Evolutionary conservation across 2,888 invertebrate genomes (phyloP).

Genomic region (Platycheirus rosarum): DNA sequence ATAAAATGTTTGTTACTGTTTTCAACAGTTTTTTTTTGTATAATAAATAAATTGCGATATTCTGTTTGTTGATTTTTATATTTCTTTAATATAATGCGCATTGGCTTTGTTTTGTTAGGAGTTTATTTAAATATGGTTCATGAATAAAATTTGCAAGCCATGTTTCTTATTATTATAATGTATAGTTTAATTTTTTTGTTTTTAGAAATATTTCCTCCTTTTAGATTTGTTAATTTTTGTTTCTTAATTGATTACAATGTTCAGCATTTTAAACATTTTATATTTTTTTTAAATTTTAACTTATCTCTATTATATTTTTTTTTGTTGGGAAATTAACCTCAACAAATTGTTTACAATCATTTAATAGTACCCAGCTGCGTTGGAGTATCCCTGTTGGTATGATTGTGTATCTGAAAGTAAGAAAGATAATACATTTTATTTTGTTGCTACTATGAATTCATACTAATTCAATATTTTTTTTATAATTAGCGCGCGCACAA

Average conservation of each 20-base stretch:
- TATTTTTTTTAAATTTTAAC: not conserved
- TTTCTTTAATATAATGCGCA: conserved; percentile 34
- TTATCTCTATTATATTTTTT: conserved; percentile 4
- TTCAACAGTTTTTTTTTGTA: conserved; percentile 43
- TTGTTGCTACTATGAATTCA: too few species aligned
- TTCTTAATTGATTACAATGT: too few species aligned
- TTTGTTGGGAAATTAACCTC: conserved; percentile 1
- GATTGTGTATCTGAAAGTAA: conserved; percentile 80
- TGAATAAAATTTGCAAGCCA: conserved; percentile 34
- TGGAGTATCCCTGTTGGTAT: conserved; percentile 82
- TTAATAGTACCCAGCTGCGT: conserved; percentile 82
- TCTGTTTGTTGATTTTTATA: conserved; percentile 50
- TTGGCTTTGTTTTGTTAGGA: conserved; percentile 15
- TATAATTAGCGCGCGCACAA: too few species aligned
- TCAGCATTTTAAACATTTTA: too few species aligned
- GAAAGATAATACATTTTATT: conserved; percentile 20
- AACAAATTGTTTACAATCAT: conserved; percentile 21
- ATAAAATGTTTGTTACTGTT: conserved; percentile 50
- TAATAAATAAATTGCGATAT: conserved; percentile 56
- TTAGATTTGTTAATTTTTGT: too few species aligned
- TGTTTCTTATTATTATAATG: conserved; percentile 8
- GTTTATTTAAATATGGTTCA: conserved; percentile 47
- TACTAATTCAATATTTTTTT: too few species aligned
- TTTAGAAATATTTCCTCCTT: too few species aligned
- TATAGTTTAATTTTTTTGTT: not conserved